Conservation (phyloP, 1,140 invertebrate species). For the Drosophila pseudoananassae region DNA sequence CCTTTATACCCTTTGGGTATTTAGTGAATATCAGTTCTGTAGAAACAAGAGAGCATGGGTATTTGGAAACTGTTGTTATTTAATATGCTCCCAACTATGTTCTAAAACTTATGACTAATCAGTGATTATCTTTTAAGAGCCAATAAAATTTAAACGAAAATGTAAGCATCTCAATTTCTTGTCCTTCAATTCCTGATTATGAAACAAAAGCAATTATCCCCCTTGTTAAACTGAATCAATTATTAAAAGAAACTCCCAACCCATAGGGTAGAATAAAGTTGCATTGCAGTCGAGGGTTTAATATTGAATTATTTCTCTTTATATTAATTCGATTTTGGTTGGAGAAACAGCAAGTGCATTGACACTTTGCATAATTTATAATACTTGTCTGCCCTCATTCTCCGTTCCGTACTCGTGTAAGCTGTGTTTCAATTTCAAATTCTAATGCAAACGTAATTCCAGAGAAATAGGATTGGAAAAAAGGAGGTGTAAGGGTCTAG, state of each 20-base stretch:
- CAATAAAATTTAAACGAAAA: no score
- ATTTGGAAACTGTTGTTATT: no score
- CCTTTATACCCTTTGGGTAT: constrained; percentile 6
- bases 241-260: not conserved
- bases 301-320: constrained; percentile 36
- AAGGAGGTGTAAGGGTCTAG: constrained; percentile 17
- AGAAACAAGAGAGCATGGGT: not conserved
- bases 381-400: constrained; percentile 34
- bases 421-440: constrained; percentile 62
- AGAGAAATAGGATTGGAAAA: constrained; percentile 1
- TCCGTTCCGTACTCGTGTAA: not conserved
- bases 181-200: not conserved
- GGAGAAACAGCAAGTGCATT: constrained; percentile 40
- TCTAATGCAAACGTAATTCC: constrained; percentile 51
- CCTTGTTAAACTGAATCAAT: not conserved
- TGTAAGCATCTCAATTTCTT: no score
- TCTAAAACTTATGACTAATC: no score
- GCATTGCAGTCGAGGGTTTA: not conserved
- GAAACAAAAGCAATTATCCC: not conserved
- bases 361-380: constrained; percentile 69
- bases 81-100: no score
- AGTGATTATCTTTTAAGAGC: no score
- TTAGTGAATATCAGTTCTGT: constrained; percentile 5
- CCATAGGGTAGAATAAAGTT: constrained; percentile 1
- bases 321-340: constrained; percentile 22